Evolutionary conservation across 1,140 invertebrate species (phyloP).

Genomic region (Uloborus diversus): DNA sequence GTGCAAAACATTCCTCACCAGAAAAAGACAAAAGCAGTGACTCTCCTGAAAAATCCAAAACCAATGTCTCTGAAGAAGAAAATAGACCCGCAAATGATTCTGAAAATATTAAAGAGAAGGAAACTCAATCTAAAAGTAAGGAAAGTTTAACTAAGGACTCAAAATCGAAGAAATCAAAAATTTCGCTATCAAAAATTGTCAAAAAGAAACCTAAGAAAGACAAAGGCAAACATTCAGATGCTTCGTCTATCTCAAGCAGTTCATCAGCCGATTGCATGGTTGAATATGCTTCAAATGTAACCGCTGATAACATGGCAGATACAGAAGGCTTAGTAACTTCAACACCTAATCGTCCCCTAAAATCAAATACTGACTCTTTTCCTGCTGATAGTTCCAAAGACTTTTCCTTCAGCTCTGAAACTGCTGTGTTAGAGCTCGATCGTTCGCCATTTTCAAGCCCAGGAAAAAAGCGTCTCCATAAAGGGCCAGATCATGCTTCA

Average conservation of each 20-base stretch:
- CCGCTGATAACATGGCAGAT: not conserved
- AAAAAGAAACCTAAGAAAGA: conserved; percentile 23
- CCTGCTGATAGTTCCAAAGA: conserved; percentile 33
- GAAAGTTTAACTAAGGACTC: conserved; percentile 50
- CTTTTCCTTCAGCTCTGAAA: conserved; percentile 49
- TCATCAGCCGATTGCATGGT: conserved; percentile 24
- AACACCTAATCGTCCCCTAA: conserved; percentile 36
- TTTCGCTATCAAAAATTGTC: conserved; percentile 15
- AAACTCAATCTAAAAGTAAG: conserved; percentile 66
- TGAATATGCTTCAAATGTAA: conserved; percentile 19
- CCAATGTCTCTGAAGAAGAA: not conserved
- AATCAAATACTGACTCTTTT: not conserved
- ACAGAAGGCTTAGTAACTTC: conserved; percentile 22
- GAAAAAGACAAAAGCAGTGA: conserved; percentile 24
- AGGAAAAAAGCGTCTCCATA: conserved; percentile 16
- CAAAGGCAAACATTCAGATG: conserved; percentile 10
- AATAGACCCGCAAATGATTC: conserved; percentile 16
- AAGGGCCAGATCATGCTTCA: not conserved
- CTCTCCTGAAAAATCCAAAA: not conserved
- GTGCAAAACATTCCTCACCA: conserved; percentile 8
- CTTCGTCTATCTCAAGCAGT: conserved; percentile 33
- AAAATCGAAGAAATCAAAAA: conserved; percentile 58
- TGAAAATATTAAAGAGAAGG: conserved; percentile 39
- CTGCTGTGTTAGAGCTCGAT: conserved; percentile 38
- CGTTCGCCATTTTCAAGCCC: conserved; percentile 38